These are phyloP conservation scores for Drosophila serrata DNA, from an alignment of 1,140 invertebrate species.

Conservation along the genomic window DNA sequence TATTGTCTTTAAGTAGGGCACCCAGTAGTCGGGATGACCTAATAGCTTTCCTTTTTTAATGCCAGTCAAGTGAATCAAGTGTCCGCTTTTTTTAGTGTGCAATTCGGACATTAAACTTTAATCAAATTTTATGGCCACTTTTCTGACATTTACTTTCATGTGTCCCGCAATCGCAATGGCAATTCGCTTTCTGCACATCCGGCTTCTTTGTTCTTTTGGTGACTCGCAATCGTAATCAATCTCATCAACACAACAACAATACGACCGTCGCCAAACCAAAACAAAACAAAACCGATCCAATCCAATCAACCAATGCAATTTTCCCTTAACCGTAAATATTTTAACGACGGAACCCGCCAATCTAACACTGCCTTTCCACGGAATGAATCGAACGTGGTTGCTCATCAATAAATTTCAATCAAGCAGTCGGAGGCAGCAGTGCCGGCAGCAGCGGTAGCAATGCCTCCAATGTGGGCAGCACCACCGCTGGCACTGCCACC, in stretches of 20 bases:
- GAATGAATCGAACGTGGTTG: conserved; percentile 49
- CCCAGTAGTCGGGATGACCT: background rate
- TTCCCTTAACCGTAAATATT: conserved; percentile 84
- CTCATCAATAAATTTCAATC: conserved; percentile 83
- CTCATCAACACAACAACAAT: conserved; percentile 76
- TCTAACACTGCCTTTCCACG: conserved; percentile 60
- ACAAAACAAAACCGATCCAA: conserved; percentile 61
- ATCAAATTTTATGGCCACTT: conserved; percentile 79
- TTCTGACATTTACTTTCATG: conserved; percentile 71
- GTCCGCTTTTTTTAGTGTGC: conserved; percentile 53
- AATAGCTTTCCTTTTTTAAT: conserved; percentile 15
- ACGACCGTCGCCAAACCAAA: conserved; percentile 26
- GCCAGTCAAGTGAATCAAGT: conserved; percentile 27
- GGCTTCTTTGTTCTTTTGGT: conserved; percentile 34
- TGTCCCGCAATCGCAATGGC: conserved; percentile 47
- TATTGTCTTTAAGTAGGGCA: background rate
- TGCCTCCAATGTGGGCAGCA: conserved; percentile 73
- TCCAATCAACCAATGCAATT: conserved; percentile 83
- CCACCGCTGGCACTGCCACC: conserved; percentile 66
- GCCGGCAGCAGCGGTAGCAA: conserved; percentile 77
- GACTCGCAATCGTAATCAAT: conserved; percentile 77
- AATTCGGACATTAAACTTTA: conserved; percentile 72
- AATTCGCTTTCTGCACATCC: conserved; percentile 37
- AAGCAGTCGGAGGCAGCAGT: conserved; percentile 77
- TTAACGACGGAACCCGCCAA: conserved; percentile 72